Conservation (phyloP, 2,888 invertebrate species). For the Drosophila anomelani region DNA sequence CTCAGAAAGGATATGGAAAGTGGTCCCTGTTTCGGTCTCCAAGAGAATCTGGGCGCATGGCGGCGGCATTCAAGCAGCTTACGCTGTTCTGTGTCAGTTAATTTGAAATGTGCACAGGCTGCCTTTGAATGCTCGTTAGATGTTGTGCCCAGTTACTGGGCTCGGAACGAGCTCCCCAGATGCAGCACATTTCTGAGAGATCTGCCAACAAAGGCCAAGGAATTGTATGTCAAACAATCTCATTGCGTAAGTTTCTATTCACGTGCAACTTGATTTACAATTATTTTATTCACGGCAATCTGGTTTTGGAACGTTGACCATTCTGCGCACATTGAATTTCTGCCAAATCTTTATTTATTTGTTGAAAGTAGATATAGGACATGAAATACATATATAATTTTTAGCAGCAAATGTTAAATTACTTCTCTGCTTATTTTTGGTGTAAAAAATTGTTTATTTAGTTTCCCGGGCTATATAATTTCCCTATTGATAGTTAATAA, state of each 20-base stretch:
- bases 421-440: background rate
- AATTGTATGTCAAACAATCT: slow-evolving; percentile 2
- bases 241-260: background rate
- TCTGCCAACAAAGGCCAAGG: background rate
- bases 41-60: slow-evolving; percentile 6
- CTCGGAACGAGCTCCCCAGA: background rate
- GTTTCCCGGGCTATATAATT: background rate
- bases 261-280: slow-evolving; percentile 5
- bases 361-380: background rate
- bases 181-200: background rate
- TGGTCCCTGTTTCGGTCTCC: background rate
- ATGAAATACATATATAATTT: background rate
- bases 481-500: background rate
- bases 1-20: slow-evolving; percentile 13
- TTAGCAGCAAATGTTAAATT: background rate
- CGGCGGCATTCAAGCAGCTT: slow-evolving; percentile 26
- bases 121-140: slow-evolving; percentile 23
- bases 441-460: background rate
- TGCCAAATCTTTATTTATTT: slow-evolving; percentile 1
- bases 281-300: slow-evolving; percentile 8
- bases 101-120: slow-evolving; percentile 28
- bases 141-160: background rate
- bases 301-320: background rate
- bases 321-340: background rate
- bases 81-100: slow-evolving; percentile 19